Evolutionary conservation across 2,113 vertebrate genomes (phyloP).

Genomic region (Pangasianodon gigas): DNA sequence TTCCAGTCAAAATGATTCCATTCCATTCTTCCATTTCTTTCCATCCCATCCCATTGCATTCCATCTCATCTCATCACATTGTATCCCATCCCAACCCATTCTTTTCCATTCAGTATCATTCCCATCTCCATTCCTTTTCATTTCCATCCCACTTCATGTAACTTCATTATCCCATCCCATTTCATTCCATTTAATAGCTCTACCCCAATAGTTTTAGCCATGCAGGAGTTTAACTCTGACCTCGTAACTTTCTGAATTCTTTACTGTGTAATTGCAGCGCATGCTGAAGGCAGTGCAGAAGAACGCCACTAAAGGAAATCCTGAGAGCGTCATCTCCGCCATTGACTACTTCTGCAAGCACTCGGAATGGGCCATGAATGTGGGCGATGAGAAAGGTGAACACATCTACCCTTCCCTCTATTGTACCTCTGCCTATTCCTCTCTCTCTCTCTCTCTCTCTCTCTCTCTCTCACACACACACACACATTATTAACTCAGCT

Average conservation of each 20-base stretch:
- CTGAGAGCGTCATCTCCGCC: conserved; percentile 70
- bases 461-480: not conserved
- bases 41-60: not conserved
- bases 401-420: not conserved
- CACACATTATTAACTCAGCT: not conserved
- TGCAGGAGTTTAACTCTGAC: not conserved
- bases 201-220: not conserved
- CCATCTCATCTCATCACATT: not conserved
- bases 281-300: conserved; percentile 74
- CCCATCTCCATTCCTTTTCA: not conserved
- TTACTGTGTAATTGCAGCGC: conserved; percentile 56
- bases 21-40: not conserved
- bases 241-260: not conserved
- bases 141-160: not conserved
- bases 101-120: not conserved
- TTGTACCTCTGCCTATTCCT: too few relatives aligned
- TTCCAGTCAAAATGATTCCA: not conserved
- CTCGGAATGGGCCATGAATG: conserved; percentile 81
- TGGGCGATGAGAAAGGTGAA: conserved; percentile 78
- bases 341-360: conserved; percentile 75
- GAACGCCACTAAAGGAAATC: conserved; percentile 71
- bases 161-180: not conserved
- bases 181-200: not conserved
- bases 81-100: not conserved
- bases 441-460: not conserved